Conservation (phyloP, 2,888 invertebrate genomes). For the Eilema depressum region DNA sequence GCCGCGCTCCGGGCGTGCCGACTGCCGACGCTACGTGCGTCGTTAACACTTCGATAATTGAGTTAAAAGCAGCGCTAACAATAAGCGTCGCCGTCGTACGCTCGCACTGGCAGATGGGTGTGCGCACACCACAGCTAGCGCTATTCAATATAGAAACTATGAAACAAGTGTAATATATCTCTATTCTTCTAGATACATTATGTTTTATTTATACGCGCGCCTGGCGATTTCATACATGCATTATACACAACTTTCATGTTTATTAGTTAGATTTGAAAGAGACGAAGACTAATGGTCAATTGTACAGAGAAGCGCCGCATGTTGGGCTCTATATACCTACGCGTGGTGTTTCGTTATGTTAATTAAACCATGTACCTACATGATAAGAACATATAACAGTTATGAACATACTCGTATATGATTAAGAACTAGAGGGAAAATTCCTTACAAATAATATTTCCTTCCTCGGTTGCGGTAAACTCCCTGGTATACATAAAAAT, state of each 20-base stretch:
- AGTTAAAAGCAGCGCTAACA: slow-evolving; percentile 16
- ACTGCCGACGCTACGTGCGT: neutral
- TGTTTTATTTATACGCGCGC: neutral
- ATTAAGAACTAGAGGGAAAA: neutral
- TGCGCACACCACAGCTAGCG: too few relatives aligned
- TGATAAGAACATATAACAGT: neutral
- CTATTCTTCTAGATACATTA: neutral
- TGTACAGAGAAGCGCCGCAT: too few relatives aligned
- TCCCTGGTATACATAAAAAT: neutral
- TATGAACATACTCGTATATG: too few relatives aligned
- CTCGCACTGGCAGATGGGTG: too few relatives aligned
- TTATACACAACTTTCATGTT: too few relatives aligned
- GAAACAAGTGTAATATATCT: neutral
- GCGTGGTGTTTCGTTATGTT: too few relatives aligned
- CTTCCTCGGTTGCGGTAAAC: neutral
- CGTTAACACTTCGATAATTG: slow-evolving; percentile 38
- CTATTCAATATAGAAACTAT: neutral
- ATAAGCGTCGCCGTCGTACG: neutral
- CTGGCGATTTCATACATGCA: neutral
- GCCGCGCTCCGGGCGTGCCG: neutral
- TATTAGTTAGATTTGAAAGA: too few relatives aligned
- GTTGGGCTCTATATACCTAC: too few relatives aligned
- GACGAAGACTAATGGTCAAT: too few relatives aligned
- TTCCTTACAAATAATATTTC: neutral
- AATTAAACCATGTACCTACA: too few relatives aligned